These are phyloP conservation scores for Achlya flavicornis DNA, from an alignment of 2,888 invertebrate genomes.

Conservation along the genomic window DNA sequence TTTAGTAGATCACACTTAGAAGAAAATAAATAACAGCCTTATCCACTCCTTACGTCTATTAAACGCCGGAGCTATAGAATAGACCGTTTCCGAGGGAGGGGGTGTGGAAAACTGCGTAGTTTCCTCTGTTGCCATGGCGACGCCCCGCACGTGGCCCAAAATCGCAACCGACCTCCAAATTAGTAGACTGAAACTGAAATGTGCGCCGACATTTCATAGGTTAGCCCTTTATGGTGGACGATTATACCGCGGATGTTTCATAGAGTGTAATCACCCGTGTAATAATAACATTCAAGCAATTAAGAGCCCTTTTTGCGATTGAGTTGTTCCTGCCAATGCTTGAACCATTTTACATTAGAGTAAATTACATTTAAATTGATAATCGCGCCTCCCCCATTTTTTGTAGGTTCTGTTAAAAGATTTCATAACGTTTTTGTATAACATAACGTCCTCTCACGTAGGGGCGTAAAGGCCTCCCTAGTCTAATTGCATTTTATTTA, in stretches of 20 bases:
- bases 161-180: slow-evolving; percentile 60
- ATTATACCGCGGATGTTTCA: slow-evolving; percentile 51
- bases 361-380: slow-evolving; percentile 54
- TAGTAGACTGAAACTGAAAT: slow-evolving; percentile 57
- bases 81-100: slow-evolving; percentile 50
- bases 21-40: slow-evolving; percentile 40
- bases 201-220: slow-evolving; percentile 54
- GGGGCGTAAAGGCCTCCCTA: slow-evolving; percentile 55
- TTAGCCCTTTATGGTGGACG: slow-evolving; percentile 55
- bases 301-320: slow-evolving; percentile 37
- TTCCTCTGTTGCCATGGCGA: slow-evolving; percentile 76
- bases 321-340: slow-evolving; percentile 14
- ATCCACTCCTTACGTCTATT: slow-evolving; percentile 41
- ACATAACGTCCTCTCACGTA: slow-evolving; percentile 41
- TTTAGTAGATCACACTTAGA: slow-evolving; percentile 14
- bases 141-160: slow-evolving; percentile 70
- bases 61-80: slow-evolving; percentile 40
- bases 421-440: slow-evolving; percentile 56
- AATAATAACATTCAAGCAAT: slow-evolving; percentile 34
- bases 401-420: slow-evolving; percentile 35
- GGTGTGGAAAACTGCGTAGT: slow-evolving; percentile 72
- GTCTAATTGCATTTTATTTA: slow-evolving; percentile 80
- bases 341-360: slow-evolving; percentile 22
- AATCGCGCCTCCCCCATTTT: slow-evolving; percentile 45
- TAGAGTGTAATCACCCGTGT: slow-evolving; percentile 55